These are phyloP conservation scores for Drosophila orosa DNA, from an alignment of 1,140 invertebrate genomes.

Conservation along the genomic window DNA sequence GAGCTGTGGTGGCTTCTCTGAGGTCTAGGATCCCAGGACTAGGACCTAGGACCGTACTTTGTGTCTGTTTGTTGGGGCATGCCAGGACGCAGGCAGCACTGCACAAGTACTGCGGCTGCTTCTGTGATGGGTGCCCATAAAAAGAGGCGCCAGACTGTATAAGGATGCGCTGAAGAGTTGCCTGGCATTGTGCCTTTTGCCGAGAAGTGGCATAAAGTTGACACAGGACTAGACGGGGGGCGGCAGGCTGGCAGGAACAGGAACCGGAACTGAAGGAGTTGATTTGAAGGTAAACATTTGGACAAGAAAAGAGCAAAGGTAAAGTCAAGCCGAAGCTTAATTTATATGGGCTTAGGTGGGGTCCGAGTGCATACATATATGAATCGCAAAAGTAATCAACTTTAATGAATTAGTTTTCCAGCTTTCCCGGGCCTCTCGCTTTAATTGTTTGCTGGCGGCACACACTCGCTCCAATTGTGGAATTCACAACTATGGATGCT, in stretches of 20 bases:
- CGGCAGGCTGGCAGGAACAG: not conserved
- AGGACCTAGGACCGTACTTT: constrained; percentile 65
- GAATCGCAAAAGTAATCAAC: constrained; percentile 16
- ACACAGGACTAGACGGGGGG: constrained; percentile 55
- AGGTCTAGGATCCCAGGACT: constrained; percentile 56
- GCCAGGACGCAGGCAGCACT: constrained; percentile 56
- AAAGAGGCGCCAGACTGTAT: constrained; percentile 79
- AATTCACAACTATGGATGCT: constrained; percentile 9
- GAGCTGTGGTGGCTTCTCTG: constrained; percentile 7
- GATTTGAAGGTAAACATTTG: constrained; percentile 77
- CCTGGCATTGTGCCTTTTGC: constrained; percentile 70
- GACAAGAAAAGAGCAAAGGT: constrained; percentile 68
- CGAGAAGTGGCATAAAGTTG: constrained; percentile 74
- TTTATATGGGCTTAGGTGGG: constrained; percentile 27
- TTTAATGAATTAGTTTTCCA: constrained; percentile 29
- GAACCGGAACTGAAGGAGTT: constrained; percentile 57
- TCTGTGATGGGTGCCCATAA: constrained; percentile 67
- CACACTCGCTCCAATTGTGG: constrained; percentile 5
- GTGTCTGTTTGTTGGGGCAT: constrained; percentile 69
- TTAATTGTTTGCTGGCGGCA: constrained; percentile 25
- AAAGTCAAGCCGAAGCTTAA: constrained; percentile 45
- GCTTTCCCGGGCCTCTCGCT: constrained; percentile 3
- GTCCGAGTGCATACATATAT: constrained; percentile 17
- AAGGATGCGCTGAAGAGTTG: constrained; percentile 63
- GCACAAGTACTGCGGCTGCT: constrained; percentile 46